Evolutionary conservation across 1,140 invertebrate genomes (phyloP).

Genomic region (Drosophila pachea): DNA sequence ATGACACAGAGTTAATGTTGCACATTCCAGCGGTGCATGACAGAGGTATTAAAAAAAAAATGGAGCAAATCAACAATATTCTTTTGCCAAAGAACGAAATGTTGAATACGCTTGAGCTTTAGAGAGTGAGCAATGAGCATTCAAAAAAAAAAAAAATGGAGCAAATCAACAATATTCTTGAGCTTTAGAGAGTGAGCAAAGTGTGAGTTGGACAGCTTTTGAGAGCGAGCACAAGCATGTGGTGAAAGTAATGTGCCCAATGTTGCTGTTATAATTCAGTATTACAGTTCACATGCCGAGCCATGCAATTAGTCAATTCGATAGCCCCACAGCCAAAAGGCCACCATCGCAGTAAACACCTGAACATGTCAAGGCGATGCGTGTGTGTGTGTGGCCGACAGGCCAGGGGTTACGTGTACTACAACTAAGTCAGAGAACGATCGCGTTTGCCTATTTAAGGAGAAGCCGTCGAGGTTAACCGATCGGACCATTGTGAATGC

Average conservation of each 20-base stretch:
- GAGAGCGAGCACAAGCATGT: too few species aligned
- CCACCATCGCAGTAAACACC: conserved; percentile 42
- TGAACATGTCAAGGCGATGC: conserved; percentile 70
- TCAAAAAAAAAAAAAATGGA: neutral
- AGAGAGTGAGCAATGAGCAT: too few species aligned
- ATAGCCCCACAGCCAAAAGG: conserved; percentile 11
- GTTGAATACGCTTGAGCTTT: too few species aligned
- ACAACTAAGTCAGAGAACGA: conserved; percentile 49
- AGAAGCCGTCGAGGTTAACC: conserved; percentile 31
- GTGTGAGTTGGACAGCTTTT: too few species aligned
- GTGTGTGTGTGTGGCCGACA: neutral
- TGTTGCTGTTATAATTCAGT: too few species aligned
- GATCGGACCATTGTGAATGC: conserved; percentile 45
- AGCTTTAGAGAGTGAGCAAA: too few species aligned
- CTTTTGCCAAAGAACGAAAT: too few species aligned
- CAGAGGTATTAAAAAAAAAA: neutral
- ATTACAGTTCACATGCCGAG: conserved; percentile 19
- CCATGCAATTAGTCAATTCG: conserved; percentile 62
- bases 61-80: neutral
- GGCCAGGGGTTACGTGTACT: conserved; percentile 28
- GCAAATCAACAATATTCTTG: neutral
- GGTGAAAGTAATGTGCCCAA: too few species aligned
- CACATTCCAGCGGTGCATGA: neutral
- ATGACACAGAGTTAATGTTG: neutral
- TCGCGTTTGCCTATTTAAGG: conserved; percentile 25